phyloP scores from a whole-genome alignment of 2,797 vertebrate species.

The Xenentodon cancila region DNA sequence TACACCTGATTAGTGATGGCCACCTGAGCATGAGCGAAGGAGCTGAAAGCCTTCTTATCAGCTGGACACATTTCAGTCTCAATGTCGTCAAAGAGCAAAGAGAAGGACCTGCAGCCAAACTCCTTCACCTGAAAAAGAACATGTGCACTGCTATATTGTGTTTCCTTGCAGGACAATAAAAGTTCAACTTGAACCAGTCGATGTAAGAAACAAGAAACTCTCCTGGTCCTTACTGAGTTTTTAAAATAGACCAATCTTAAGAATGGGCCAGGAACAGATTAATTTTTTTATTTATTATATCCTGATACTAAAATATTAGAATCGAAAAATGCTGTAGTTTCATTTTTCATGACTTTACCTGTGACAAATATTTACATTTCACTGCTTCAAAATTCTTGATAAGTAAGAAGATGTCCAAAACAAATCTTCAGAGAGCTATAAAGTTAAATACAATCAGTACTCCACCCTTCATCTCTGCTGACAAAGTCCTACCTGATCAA shows the following conservation, averaged over 20 bases:
- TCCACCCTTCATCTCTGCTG: constrained; percentile 23
- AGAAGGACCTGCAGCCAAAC: constrained; percentile 96
- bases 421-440: constrained; percentile 28
- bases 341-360: too few relatives aligned
- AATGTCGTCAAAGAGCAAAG: constrained; percentile 96
- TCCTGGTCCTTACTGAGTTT: too few relatives aligned
- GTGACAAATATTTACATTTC: constrained; percentile 5
- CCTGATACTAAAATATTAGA: too few relatives aligned
- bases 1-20: constrained; percentile 94
- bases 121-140: constrained; percentile 84
- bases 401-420: not conserved
- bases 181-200: too few relatives aligned
- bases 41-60: constrained; percentile 94
- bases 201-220: too few relatives aligned
- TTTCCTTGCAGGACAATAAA: not conserved
- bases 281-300: too few relatives aligned
- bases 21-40: constrained; percentile 95
- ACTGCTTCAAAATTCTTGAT: constrained; percentile 10
- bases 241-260: too few relatives aligned
- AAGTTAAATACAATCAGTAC: constrained; percentile 20
- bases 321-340: too few relatives aligned
- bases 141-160: not conserved
- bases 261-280: too few relatives aligned
- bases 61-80: constrained; percentile 96
- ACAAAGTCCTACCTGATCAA: constrained; percentile 88